These are phyloP conservation scores for Sus scrofa DNA, from an alignment of 2,113 vertebrate species.

Conservation along the genomic window DNA sequence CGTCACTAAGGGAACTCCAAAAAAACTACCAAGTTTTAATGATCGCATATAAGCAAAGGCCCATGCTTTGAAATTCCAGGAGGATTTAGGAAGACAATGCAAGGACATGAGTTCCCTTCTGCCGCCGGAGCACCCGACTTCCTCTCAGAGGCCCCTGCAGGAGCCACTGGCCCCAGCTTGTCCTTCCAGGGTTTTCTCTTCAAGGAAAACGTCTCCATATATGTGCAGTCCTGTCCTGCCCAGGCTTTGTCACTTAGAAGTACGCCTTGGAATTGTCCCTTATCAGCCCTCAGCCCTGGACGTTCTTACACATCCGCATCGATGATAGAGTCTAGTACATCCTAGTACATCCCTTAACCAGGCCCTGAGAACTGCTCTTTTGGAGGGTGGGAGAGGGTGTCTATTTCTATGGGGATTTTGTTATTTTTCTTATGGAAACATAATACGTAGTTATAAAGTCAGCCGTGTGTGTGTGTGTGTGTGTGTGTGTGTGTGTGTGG, in stretches of 20 bases:
- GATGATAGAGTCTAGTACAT: neutral
- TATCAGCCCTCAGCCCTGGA: neutral
- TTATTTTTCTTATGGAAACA: slow-evolving; percentile 36
- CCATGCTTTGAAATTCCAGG: neutral
- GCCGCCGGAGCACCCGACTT: neutral
- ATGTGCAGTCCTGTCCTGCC: neutral
- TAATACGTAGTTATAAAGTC: neutral
- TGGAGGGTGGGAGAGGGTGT: neutral
- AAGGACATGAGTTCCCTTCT: neutral
- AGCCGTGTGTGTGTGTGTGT: neutral
- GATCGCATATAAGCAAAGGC: neutral
- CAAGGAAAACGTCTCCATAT: slow-evolving; percentile 18
- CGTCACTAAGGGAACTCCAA: too few species aligned
- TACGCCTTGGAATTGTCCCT: neutral
- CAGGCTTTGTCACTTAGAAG: slow-evolving; percentile 36
- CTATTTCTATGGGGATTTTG: slow-evolving; percentile 29
- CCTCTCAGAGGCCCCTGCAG: neutral
- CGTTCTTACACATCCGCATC: neutral
- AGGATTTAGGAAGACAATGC: too few species aligned
- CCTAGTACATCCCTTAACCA: neutral
- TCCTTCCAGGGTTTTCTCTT: neutral
- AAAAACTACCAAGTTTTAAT: neutral
- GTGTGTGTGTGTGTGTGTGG: neutral
- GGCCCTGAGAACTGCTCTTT: neutral
- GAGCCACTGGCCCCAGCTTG: neutral